Evolutionary conservation across 2,888 invertebrate genomes (phyloP).

Genomic region (Tipula vernalis): DNA sequence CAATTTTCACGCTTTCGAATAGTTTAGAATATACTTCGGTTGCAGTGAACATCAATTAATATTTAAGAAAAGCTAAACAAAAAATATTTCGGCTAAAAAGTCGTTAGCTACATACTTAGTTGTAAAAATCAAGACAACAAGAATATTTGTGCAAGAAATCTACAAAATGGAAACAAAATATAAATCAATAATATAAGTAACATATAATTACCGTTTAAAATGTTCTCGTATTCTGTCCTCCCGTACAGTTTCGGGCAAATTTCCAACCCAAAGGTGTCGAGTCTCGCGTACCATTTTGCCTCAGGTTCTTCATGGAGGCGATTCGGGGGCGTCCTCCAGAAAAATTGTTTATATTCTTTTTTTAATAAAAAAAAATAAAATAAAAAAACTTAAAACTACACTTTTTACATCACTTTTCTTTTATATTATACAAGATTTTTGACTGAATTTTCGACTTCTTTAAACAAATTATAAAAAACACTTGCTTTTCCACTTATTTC

Average conservation of each 20-base stretch:
- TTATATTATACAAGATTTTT: neutral
- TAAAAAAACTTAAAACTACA: neutral
- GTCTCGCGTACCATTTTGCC: conserved; percentile 99
- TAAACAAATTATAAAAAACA: neutral
- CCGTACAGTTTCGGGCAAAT: conserved; percentile 98
- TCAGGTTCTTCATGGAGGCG: conserved; percentile 71
- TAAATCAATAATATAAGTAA: neutral
- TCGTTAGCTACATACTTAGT: too few relatives aligned
- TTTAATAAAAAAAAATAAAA: neutral
- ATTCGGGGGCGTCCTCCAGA: conserved; percentile 20
- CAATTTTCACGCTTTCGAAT: too few relatives aligned
- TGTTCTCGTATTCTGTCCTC: conserved; percentile 95
- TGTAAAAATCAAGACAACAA: too few relatives aligned
- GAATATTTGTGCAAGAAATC: too few relatives aligned
- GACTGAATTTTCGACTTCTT: neutral
- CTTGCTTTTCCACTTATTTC: neutral
- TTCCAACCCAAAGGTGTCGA: conserved; percentile 99
- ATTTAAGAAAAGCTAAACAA: too few relatives aligned
- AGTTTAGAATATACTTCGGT: too few relatives aligned
- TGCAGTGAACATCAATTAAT: too few relatives aligned
- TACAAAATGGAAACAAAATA: neutral
- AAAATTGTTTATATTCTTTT: conserved; percentile 5
- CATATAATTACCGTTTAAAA: conserved; percentile 78
- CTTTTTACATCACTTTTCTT: neutral
- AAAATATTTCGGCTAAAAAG: too few relatives aligned